Base-by-base conservation (phyloP, 2,888 invertebrate genomes). In the Scaptomyza reducta region DNA sequence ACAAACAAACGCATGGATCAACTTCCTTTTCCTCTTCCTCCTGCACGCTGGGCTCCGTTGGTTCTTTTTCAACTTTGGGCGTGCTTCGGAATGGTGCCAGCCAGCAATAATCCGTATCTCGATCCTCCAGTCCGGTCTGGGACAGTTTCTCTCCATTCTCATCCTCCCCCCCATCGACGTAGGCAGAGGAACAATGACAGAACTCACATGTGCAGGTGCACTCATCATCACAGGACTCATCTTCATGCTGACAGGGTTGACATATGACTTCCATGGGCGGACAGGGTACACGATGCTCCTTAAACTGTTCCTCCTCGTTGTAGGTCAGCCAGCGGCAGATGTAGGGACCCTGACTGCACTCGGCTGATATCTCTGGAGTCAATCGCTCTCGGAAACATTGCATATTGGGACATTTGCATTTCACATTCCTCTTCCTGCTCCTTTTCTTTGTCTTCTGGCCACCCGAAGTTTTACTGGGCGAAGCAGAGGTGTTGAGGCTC, bases 301-400 rank as follows among this genome's bases (percentile, higher is more conserved):
- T 27, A 11, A 67, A 59, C 10, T 9, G 7, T 16, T 69, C 58
- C 3, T 69, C 79, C 25, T 61, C 72, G 0, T 64, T 51, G 45
- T 25, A 79, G 29, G 79, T 67, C 18, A 87, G 14, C 89, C 89
- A 90, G 11, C 83, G 87, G 46, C 90, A 90, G 9, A 78, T 61
- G 25, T 72, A 90, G 1, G 89, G 88, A 1, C 89, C 89, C 40
- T 90, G 89, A 40, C 89, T 83, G 53, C 88, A 80, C 45, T 90
- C 90, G 1, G 79, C 74, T 6, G 79, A 77, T 3, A 88, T 70
- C 1, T 60, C 54, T 2, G 85, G 80, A n/a, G 68, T 41, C 7
- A 55, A 64, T 0, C 27, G 46, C 6, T 76, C 63, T 49, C 60
- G 57, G 11, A 57, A 54, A 18, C 89, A 88, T 7, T 74, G 51